Percentiles rank a stretch among this genome's conserved stretches.
phyloP scores from a whole-genome alignment of 2,888 invertebrate genomes.

The Acleris laterana region DNA sequence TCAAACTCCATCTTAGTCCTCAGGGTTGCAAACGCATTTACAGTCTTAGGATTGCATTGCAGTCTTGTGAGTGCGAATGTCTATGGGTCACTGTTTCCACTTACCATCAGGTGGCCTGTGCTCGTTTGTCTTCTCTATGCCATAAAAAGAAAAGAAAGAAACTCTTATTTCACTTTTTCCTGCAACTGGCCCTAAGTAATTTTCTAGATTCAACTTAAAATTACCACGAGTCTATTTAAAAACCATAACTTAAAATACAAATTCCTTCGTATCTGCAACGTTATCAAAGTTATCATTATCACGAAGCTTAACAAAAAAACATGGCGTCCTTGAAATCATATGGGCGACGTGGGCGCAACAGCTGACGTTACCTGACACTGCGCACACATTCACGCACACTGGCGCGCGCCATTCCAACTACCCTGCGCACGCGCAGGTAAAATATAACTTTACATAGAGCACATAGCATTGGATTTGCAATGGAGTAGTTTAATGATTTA shows the following conservation, averaged over 20 bases:
- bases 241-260: neutral
- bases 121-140: no score
- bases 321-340: slow-evolving; percentile 81
- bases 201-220: no score
- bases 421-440: slow-evolving; percentile 28
- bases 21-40: no score
- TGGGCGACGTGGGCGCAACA: slow-evolving; percentile 73
- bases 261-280: slow-evolving; percentile 22
- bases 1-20: no score
- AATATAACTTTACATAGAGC: neutral
- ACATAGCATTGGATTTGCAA: neutral
- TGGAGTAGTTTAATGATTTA: neutral
- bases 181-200: no score
- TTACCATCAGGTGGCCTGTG: no score
- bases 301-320: slow-evolving; percentile 48
- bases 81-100: no score
- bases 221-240: no score
- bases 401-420: neutral
- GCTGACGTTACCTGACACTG: slow-evolving; percentile 71
- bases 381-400: slow-evolving; percentile 40
- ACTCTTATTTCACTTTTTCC: no score
- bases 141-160: no score
- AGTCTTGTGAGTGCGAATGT: no score
- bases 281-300: slow-evolving; percentile 22
- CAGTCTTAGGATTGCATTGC: no score